phyloP scores from a whole-genome alignment of 2,888 invertebrate species.

The Patella caerulea region DNA sequence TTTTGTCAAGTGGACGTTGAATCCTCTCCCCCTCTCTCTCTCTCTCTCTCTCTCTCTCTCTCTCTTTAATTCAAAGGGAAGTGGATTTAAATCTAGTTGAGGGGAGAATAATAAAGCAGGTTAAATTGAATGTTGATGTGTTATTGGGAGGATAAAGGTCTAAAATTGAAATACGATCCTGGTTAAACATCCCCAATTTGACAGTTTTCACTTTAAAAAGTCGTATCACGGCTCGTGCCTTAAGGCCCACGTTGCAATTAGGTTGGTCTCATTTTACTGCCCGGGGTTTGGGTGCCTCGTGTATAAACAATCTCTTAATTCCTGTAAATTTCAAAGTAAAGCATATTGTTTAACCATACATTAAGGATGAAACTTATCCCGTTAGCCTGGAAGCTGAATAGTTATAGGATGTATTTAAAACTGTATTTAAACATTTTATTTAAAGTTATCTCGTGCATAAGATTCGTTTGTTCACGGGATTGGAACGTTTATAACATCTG shows the following conservation, averaged over 20 bases:
- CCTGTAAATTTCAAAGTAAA: slow-evolving; percentile 1
- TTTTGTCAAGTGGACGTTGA: too few relatives aligned
- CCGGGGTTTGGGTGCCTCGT: not conserved
- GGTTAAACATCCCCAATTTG: not conserved
- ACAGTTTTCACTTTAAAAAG: not conserved
- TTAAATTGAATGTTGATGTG: not conserved
- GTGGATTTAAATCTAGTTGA: not conserved
- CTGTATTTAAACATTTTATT: too few relatives aligned
- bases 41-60: too few relatives aligned
- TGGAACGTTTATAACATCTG: too few relatives aligned
- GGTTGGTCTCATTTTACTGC: not conserved
- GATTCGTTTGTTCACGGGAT: too few relatives aligned
- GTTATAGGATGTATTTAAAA: too few relatives aligned
- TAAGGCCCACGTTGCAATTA: not conserved
- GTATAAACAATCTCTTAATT: not conserved
- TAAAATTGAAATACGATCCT: not conserved
- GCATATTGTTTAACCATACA: not conserved
- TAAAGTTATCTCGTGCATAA: too few relatives aligned
- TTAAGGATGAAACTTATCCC: not conserved
- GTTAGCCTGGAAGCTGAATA: too few relatives aligned
- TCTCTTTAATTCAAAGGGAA: too few relatives aligned
- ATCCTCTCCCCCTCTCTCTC: too few relatives aligned
- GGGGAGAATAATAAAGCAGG: not conserved
- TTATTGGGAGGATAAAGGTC: slow-evolving; percentile 8
- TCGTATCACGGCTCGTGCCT: not conserved